phyloP scores from a whole-genome alignment of 1,140 invertebrate genomes.

The Mactra quadrangularis region DNA sequence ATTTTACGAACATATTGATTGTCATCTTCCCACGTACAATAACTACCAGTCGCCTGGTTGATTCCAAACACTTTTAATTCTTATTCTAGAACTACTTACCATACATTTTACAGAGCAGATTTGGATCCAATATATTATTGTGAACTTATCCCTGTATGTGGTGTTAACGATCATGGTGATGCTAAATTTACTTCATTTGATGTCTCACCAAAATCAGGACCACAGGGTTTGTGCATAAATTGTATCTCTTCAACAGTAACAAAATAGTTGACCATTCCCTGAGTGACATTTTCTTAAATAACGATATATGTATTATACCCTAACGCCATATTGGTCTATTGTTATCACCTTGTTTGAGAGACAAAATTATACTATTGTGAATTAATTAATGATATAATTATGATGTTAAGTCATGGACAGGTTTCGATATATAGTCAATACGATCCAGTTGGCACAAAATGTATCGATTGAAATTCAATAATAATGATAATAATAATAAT shows the following conservation, averaged over 20 bases:
- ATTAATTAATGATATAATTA: too few relatives aligned
- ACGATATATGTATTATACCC: background rate
- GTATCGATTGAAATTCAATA: too few relatives aligned
- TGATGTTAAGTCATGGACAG: too few relatives aligned
- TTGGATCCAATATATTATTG: constrained; percentile 81
- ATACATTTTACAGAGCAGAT: constrained; percentile 77
- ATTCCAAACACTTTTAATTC: too few relatives aligned
- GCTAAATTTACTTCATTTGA: constrained; percentile 76
- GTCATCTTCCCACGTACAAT: too few relatives aligned
- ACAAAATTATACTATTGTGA: background rate
- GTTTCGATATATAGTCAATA: too few relatives aligned
- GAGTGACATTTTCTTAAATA: background rate
- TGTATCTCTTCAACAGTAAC: too few relatives aligned
- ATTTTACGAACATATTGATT: too few relatives aligned
- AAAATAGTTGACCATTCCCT: background rate
- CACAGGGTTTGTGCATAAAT: constrained; percentile 77
- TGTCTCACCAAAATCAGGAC: constrained; percentile 73
- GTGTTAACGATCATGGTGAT: constrained; percentile 79
- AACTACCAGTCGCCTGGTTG: too few relatives aligned
- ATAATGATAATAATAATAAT: too few relatives aligned
- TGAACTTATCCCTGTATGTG: constrained; percentile 72
- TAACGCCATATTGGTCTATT: background rate
- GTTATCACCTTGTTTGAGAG: background rate
- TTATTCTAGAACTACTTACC: too few relatives aligned
- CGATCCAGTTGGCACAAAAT: too few relatives aligned